Evolutionary conservation across 2,797 vertebrate species (phyloP).

Genomic region (Molothrus ater): DNA sequence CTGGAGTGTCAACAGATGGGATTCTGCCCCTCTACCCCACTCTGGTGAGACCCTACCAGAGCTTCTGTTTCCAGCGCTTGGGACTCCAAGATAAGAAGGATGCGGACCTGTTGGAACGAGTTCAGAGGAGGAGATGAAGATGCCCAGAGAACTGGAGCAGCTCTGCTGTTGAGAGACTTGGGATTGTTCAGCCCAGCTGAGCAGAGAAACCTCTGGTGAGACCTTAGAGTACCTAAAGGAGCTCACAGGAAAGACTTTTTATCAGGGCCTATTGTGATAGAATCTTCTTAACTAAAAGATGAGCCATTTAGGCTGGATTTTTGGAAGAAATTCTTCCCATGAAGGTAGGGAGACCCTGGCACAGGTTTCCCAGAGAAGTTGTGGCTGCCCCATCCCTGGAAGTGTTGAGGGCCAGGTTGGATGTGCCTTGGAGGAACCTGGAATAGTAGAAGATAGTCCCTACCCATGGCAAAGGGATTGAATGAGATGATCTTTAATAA

Average conservation of each 20-base stretch:
- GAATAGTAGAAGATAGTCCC: rapidly evolving
- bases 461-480: not conserved
- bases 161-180: not conserved
- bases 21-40: not conserved
- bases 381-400: not conserved
- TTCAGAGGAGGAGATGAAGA: not conserved
- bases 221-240: not conserved
- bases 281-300: not conserved
- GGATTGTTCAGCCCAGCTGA: not conserved
- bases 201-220: not conserved
- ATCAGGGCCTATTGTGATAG: rapidly evolving
- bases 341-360: not conserved
- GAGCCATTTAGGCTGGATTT: not conserved
- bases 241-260: not conserved
- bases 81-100: rapidly evolving
- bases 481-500: not conserved
- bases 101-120: rapidly evolving
- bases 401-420: not conserved
- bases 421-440: rapidly evolving
- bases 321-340: not conserved
- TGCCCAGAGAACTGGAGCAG: not conserved
- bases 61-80: not conserved
- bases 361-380: not conserved
- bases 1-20: rapidly evolving
- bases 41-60: not conserved